Evolutionary conservation across 2,113 vertebrate species (phyloP).

Genomic region (Prolemur simus): DNA sequence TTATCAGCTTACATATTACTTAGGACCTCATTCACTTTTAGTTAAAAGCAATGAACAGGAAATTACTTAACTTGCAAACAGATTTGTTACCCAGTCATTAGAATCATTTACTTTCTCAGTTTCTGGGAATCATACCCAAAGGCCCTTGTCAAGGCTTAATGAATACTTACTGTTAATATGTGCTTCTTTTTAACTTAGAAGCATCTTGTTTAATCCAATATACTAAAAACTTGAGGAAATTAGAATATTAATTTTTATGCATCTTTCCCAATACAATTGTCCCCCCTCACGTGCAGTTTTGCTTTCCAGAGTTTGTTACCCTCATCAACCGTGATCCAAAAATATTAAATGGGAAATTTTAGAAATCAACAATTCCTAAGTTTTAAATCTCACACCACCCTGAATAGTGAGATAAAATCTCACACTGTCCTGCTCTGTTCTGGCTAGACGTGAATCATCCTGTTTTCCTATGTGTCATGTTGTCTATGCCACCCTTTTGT

Average conservation of each 20-base stretch:
- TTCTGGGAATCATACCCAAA: not conserved
- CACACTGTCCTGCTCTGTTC: no score
- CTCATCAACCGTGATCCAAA: no score
- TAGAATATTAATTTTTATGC: not conserved
- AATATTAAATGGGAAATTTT: no score
- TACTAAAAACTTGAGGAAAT: not conserved
- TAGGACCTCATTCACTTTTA: not conserved
- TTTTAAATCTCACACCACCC: no score
- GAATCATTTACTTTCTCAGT: conserved; percentile 19
- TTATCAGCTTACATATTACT: not conserved
- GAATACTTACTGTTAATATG: not conserved
- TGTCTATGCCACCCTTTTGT: no score
- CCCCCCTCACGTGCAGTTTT: not conserved
- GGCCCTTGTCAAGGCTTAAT: not conserved
- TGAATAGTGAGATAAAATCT: no score
- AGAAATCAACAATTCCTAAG: no score
- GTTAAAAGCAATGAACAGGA: conserved; percentile 20
- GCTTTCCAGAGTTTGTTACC: no score
- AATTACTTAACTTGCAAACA: not conserved
- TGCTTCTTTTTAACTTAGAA: conserved; percentile 30
- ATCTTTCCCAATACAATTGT: not conserved
- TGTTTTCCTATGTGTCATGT: no score
- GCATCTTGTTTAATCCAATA: not conserved
- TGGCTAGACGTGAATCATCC: no score
- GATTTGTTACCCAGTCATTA: conserved; percentile 14